Evolutionary conservation across 2,888 invertebrate genomes (phyloP).

Genomic region (Galeruca laticollis): DNA sequence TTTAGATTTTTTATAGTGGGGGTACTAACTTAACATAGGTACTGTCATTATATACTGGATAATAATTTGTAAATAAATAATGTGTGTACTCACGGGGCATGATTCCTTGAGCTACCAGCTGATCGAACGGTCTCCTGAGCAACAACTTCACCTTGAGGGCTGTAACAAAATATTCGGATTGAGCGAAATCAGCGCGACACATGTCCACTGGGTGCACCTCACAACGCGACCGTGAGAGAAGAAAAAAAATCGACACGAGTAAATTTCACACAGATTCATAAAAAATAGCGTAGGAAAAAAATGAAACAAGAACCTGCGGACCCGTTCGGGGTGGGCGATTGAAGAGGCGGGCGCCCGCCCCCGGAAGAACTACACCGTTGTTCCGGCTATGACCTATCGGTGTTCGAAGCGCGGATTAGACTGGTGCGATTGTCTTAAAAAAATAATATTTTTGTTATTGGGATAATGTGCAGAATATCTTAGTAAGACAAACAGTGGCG

Average conservation of each 20-base stretch:
- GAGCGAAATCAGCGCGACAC: conserved; percentile 25
- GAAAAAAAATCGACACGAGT: conserved; percentile 12
- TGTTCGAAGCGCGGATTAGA: conserved; percentile 2
- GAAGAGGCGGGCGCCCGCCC: conserved; percentile 32
- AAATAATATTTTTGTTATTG: background rate
- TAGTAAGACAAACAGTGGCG: background rate
- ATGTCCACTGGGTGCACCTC: conserved; percentile 18
- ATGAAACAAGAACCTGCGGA: conserved; percentile 15
- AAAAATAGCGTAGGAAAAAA: conserved; percentile 15
- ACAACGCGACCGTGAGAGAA: conserved; percentile 15
- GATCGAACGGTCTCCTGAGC: conserved; percentile 93
- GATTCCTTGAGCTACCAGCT: conserved; percentile 97
- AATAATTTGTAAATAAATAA: conserved; percentile 24
- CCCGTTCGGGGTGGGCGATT: conserved; percentile 8
- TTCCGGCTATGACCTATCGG: conserved; percentile 18
- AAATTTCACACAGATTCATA: conserved; percentile 1
- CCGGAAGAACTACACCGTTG: conserved; percentile 21
- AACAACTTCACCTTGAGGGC: conserved; percentile 97
- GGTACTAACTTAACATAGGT: too few relatives aligned
- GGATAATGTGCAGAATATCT: background rate
- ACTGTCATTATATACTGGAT: too few relatives aligned
- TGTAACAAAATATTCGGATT: conserved; percentile 70
- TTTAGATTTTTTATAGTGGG: too few relatives aligned
- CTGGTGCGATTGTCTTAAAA: conserved; percentile 2
- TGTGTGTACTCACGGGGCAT: conserved; percentile 97